Percentiles rank a stretch among this genome's conserved stretches.
phyloP scores from a whole-genome alignment of 2,888 invertebrate genomes.

The Pycnomerus fuliginosus region DNA sequence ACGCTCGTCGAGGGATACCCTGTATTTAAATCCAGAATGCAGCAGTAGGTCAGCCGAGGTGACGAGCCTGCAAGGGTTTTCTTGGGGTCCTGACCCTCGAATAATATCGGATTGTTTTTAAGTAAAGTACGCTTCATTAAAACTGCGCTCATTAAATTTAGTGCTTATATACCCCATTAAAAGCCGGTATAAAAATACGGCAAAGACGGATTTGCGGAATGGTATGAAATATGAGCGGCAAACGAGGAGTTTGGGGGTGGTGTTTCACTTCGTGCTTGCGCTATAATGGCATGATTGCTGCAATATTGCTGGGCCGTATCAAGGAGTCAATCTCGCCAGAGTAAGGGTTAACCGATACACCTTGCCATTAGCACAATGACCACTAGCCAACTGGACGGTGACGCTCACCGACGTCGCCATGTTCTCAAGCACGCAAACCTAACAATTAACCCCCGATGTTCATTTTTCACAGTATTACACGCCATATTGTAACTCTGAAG shows the following conservation, averaged over 20 bases:
- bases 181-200: slow-evolving; percentile 19
- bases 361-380: slow-evolving; percentile 51
- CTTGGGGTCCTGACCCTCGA: slow-evolving; percentile 9
- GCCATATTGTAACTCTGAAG: slow-evolving; percentile 11
- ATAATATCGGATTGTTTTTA: slow-evolving; percentile 18
- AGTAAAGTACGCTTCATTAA: slow-evolving; percentile 34
- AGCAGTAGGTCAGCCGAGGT: no score
- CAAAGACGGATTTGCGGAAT: slow-evolving; percentile 14
- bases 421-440: slow-evolving; percentile 28
- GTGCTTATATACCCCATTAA: slow-evolving; percentile 31
- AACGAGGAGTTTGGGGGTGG: slow-evolving; percentile 6
- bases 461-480: slow-evolving; percentile 24
- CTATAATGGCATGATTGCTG: slow-evolving; percentile 47
- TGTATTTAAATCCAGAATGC: no score
- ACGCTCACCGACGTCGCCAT: slow-evolving; percentile 15
- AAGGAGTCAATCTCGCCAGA: slow-evolving; percentile 45
- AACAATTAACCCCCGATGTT: slow-evolving; percentile 26
- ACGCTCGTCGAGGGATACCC: no score
- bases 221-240: slow-evolving; percentile 15
- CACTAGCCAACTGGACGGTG: slow-evolving; percentile 33
- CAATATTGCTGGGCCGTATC: slow-evolving; percentile 48
- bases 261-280: slow-evolving; percentile 33
- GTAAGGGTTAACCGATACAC: slow-evolving; percentile 49
- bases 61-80: slow-evolving; percentile 8
- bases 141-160: slow-evolving; percentile 38